Conservation (phyloP, 2,113 vertebrate species). For the Accipiter virgatus region DNA sequence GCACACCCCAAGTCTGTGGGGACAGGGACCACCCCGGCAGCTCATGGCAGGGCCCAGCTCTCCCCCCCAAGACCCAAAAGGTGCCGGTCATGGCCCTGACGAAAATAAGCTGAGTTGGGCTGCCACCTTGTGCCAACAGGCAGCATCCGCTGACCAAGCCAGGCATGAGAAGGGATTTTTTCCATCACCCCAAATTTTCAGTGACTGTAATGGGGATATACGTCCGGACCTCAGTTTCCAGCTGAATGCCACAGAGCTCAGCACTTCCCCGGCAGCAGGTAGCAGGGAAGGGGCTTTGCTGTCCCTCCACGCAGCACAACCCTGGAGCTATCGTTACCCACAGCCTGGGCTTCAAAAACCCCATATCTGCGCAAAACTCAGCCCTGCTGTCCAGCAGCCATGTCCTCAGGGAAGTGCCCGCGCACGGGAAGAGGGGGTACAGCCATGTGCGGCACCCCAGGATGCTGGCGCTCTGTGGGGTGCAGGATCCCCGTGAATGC, state of each 20-base stretch:
- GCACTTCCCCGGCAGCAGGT: background rate
- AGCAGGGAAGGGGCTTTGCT: background rate
- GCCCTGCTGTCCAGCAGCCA: rapidly evolving
- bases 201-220: background rate
- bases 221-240: rapidly evolving
- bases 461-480: rapidly evolving
- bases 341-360: rapidly evolving
- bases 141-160: background rate
- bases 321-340: background rate
- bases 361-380: rapidly evolving
- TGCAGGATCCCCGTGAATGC: background rate
- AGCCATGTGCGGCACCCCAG: background rate
- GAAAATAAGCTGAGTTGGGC: slow-evolving; percentile 29
- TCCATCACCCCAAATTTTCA: background rate
- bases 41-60: too few species aligned
- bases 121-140: slow-evolving; percentile 62
- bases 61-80: background rate
- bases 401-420: rapidly evolving
- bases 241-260: background rate
- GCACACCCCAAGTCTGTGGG: rapidly evolving
- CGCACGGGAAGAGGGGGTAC: background rate
- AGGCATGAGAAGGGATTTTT: background rate
- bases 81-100: background rate
- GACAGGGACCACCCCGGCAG: background rate
- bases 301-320: background rate